phyloP scores from a whole-genome alignment of 2,113 vertebrate species.

The Sceloporus undulatus region DNA sequence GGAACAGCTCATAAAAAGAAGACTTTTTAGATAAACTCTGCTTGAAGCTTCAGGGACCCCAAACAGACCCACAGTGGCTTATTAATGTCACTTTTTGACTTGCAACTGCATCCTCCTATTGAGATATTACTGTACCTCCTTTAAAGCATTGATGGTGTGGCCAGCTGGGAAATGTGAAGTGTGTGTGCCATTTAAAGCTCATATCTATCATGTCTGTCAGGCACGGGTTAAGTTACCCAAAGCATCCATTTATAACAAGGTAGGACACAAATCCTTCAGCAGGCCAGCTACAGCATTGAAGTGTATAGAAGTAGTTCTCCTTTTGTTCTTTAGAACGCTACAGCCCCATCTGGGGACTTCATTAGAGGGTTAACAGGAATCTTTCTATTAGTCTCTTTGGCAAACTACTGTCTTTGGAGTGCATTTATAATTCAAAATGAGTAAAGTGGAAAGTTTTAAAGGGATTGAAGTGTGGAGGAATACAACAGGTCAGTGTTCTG shows the following conservation, averaged over 20 bases:
- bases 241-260: slow-evolving; percentile 55
- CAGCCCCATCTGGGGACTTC: slow-evolving; percentile 51
- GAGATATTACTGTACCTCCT: slow-evolving; percentile 49
- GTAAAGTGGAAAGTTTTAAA: slow-evolving; percentile 38
- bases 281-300: slow-evolving; percentile 37
- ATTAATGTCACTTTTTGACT: slow-evolving; percentile 37
- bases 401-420: slow-evolving; percentile 44
- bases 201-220: slow-evolving; percentile 41
- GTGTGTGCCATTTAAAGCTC: slow-evolving; percentile 37
- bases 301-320: slow-evolving; percentile 44
- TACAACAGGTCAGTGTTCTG: neutral
- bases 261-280: slow-evolving; percentile 49
- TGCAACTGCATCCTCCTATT: slow-evolving; percentile 42
- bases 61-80: slow-evolving; percentile 19
- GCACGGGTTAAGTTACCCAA: slow-evolving; percentile 43
- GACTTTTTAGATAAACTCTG: neutral
- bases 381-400: slow-evolving; percentile 47
- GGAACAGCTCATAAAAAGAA: neutral
- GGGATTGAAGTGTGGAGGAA: slow-evolving; percentile 21
- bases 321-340: slow-evolving; percentile 52
- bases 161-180: slow-evolving; percentile 26
- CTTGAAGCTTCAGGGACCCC: slow-evolving; percentile 23
- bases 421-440: slow-evolving; percentile 56
- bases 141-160: slow-evolving; percentile 38
- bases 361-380: slow-evolving; percentile 56